Conservation (phyloP, 2,888 invertebrate species). For the Polia nebulosa region DNA sequence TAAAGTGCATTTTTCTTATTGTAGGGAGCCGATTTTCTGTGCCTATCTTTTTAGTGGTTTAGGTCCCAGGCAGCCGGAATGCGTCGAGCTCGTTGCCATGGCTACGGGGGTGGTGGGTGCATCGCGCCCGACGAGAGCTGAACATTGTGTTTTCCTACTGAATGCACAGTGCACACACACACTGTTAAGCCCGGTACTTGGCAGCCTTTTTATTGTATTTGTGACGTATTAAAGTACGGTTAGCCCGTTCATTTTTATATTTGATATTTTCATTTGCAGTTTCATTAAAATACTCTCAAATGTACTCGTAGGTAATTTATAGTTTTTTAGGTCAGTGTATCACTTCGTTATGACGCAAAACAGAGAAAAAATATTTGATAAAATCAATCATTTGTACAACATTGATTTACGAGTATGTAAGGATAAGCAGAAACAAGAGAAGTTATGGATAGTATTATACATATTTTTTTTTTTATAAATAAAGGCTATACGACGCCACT, state of each 20-base stretch:
- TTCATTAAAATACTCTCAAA: no score
- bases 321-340: no score
- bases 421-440: neutral
- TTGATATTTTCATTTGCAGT: neutral
- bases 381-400: no score
- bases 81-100: conserved; percentile 47
- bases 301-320: no score
- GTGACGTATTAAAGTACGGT: conserved; percentile 3
- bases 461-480: neutral
- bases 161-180: conserved; percentile 38
- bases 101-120: conserved; percentile 53
- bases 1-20: neutral
- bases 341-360: neutral
- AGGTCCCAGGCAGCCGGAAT: conserved; percentile 36
- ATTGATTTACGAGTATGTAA: no score
- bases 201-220: conserved; percentile 14
- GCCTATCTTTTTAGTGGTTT: conserved; percentile 3
- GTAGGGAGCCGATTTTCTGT: conserved; percentile 9
- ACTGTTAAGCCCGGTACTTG: conserved; percentile 4
- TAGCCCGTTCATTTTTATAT: neutral
- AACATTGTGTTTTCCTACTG: conserved; percentile 42
- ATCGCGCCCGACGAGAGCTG: conserved; percentile 7
- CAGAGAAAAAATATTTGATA: no score
- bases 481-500: neutral
- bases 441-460: no score